phyloP scores from a whole-genome alignment of 2,797 vertebrate species.

The Chloroceryle amazona region DNA sequence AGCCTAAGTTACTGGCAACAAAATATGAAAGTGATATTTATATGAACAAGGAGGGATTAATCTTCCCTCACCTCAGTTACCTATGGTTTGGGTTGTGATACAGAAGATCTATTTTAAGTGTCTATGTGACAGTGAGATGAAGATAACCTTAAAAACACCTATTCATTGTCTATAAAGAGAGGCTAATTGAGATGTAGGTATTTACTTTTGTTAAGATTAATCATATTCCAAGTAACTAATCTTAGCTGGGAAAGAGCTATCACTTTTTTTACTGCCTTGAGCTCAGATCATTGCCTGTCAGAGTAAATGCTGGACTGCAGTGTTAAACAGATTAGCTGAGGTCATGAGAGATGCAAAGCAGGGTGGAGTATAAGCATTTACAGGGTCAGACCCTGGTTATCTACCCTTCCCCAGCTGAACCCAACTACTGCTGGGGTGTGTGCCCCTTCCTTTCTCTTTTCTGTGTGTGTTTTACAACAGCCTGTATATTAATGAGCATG shows the following conservation, averaged over 20 bases:
- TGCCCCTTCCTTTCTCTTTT: neutral
- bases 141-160: neutral
- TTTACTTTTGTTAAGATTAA: neutral
- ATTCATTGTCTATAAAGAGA: neutral
- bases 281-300: neutral
- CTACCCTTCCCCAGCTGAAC: neutral
- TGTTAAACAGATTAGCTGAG: neutral
- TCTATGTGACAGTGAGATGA: neutral
- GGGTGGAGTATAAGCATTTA: neutral
- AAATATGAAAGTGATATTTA: neutral
- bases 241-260: neutral
- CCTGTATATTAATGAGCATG: neutral
- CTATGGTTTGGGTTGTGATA: neutral
- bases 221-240: neutral
- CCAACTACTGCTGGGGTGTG: accelerated
- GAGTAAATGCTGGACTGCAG: neutral
- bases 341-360: neutral
- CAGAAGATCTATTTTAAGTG: neutral
- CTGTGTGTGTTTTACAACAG: neutral
- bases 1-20: neutral
- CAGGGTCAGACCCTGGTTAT: neutral
- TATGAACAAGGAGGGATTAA: neutral
- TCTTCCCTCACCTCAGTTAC: neutral
- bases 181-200: neutral
- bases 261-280: neutral